Evolutionary conservation across 2,888 invertebrate species (phyloP).

Genomic region (Chaetogeoica ovagalla): DNA sequence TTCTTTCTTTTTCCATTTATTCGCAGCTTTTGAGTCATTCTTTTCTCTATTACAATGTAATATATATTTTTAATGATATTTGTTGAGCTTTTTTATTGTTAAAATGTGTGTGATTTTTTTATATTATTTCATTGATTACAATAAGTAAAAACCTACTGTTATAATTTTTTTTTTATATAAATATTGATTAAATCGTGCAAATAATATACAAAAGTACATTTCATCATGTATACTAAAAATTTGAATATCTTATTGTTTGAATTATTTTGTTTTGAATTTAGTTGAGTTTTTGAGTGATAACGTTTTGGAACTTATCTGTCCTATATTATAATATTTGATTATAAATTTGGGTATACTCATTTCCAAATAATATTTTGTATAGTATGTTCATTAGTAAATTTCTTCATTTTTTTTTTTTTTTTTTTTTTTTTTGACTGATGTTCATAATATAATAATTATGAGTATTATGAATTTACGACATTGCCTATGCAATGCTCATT

Average conservation of each 20-base stretch:
- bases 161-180: background rate
- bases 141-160: background rate
- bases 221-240: background rate
- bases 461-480: background rate
- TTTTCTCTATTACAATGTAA: no score
- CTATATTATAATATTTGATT: background rate
- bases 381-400: background rate
- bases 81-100: no score
- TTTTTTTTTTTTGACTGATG: slow-evolving; percentile 10
- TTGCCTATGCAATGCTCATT: background rate
- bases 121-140: no score
- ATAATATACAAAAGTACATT: background rate
- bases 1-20: no score
- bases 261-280: background rate
- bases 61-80: no score
- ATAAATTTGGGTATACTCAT: background rate
- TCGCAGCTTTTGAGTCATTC: no score
- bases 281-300: background rate
- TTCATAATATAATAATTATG: slow-evolving; percentile 7
- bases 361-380: slow-evolving; percentile 1
- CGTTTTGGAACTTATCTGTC: slow-evolving; percentile 5
- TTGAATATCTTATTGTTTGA: background rate
- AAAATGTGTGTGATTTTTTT: no score
- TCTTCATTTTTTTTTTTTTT: background rate
- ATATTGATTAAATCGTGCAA: background rate